Base-by-base conservation (phyloP, 1,140 invertebrate genomes). In the Zelostemma sp. region DNA sequence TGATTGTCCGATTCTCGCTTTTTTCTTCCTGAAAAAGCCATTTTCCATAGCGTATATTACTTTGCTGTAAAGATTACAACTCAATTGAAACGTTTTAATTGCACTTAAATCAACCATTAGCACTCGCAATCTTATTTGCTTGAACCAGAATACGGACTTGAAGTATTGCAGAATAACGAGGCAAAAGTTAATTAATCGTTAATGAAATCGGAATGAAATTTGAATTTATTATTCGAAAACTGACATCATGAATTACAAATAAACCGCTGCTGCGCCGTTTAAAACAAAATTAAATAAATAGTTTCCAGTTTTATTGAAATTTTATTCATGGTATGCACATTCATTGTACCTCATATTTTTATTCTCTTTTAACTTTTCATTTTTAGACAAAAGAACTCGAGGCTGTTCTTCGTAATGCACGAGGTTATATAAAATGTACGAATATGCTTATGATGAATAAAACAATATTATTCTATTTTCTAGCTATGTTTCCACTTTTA, bases 1-100 rank as follows among this genome's bases (percentile, higher is more conserved):
- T 95, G 75, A 92, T 90, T 55, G 94, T 96, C 45, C 92, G 85
- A 83, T 95, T 96, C 73, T 94, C 93, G 31, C 65, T 64, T 62
- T 90, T 89, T 75, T 94, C 91, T 79, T 94, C 92, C 93, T 95
- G 82, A 9, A 86, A 83, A 75, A 64, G 40, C 56, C 41, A 67
- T 14, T 60, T 47, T 49, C 11, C 45, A 57, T 49, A 21, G 4
- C 6, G 40, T 18, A 43, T 43, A 43, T 15, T 15, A 17, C 14
- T 43, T 9, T 43, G 40, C 14, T 6, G 3, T 9, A 43, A 2
- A 40, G 14, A 12, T 40, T 40, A 12, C 9, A 11, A 40, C 35
- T 40, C n/a, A 40, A 5, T 40, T 28, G 25, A 28, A 28, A 28
- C 25, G 25, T 8, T 28, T 28, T 8, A 28, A 28, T 3, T 28